Conservation (phyloP, 1,140 invertebrate species). For the Neuroterus valhalla region DNA sequence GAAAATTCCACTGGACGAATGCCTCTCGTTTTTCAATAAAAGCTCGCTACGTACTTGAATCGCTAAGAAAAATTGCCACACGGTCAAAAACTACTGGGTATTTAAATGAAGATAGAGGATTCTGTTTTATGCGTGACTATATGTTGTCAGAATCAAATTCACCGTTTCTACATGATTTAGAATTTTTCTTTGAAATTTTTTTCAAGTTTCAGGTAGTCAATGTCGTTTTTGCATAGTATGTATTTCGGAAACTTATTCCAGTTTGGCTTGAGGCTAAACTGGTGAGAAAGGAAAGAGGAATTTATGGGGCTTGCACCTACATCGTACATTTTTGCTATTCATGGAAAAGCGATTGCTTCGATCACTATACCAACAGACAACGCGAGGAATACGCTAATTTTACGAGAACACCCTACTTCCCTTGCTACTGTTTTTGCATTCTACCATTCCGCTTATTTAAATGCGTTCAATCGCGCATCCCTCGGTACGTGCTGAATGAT, state of each 20-base stretch:
- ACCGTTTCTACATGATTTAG: not conserved
- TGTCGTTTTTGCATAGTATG: not conserved
- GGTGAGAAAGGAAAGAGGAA: not conserved
- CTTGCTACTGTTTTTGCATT: conserved; percentile 44
- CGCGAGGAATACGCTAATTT: conserved; percentile 69
- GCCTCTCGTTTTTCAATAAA: conserved; percentile 23
- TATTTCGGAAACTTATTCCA: not conserved
- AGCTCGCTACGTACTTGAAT: conserved; percentile 3
- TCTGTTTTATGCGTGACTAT: not conserved
- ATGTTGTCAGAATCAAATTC: not conserved
- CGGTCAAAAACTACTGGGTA: conserved; percentile 1
- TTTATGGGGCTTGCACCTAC: conserved; percentile 16
- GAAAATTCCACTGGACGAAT: conserved; percentile 27
- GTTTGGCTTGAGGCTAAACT: too few species aligned
- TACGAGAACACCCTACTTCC: conserved; percentile 50
- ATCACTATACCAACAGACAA: conserved; percentile 55
- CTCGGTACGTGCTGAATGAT: conserved; percentile 37
- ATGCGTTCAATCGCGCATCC: conserved; percentile 48
- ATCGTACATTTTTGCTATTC: conserved; percentile 69
- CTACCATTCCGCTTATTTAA: conserved; percentile 51
- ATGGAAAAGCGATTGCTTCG: conserved; percentile 70
- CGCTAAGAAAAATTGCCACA: not conserved
- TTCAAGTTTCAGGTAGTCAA: not conserved
- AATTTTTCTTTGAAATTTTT: not conserved
- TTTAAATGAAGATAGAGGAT: not conserved